These are phyloP conservation scores for Parasteatoda tepidariorum DNA, from an alignment of 1,140 invertebrate species.

Conservation along the genomic window DNA sequence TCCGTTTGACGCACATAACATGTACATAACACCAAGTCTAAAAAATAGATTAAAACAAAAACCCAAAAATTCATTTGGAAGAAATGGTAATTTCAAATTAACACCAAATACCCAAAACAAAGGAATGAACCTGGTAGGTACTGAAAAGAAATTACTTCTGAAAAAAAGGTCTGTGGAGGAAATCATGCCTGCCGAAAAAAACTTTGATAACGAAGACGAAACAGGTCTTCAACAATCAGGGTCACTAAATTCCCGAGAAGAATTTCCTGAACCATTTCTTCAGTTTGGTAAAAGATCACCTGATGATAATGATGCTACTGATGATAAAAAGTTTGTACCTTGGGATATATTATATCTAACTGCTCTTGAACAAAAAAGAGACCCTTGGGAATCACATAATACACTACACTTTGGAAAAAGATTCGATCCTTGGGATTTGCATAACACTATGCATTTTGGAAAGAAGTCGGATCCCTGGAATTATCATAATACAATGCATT, in stretches of 20 bases:
- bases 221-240: too few relatives aligned
- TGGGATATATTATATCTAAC: constrained; percentile 13
- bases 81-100: too few relatives aligned
- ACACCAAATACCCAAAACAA: too few relatives aligned
- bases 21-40: too few relatives aligned
- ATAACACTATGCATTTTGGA: constrained; percentile 26
- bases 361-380: background rate
- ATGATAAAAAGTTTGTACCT: constrained; percentile 2
- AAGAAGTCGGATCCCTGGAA: constrained; percentile 8
- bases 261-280: background rate
- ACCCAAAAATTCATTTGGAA: too few relatives aligned
- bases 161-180: too few relatives aligned
- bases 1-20: too few relatives aligned
- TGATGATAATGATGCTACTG: background rate
- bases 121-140: too few relatives aligned
- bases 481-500: constrained; percentile 11
- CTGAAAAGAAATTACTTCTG: too few relatives aligned
- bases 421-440: background rate
- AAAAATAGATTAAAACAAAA: too few relatives aligned
- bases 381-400: background rate
- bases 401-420: constrained; percentile 26
- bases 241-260: background rate
- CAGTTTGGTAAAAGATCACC: background rate
- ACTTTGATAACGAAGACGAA: too few relatives aligned
- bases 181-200: too few relatives aligned